These are phyloP conservation scores for Drosophila burlai DNA, from an alignment of 1,140 invertebrate genomes.

Conservation along the genomic window DNA sequence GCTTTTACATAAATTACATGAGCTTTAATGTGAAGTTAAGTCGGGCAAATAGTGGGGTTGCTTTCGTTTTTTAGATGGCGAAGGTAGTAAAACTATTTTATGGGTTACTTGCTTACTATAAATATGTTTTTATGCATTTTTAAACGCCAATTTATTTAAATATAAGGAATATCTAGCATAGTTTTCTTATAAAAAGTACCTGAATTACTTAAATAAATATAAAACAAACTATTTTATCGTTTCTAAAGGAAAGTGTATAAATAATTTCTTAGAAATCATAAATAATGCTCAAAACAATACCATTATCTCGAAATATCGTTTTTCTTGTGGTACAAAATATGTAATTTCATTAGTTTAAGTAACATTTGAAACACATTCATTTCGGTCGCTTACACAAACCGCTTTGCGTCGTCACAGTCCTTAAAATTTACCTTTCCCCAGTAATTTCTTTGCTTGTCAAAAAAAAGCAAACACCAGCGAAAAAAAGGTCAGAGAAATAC, in stretches of 20 bases:
- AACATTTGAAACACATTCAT: conserved; percentile 29
- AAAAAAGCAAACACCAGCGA: conserved; percentile 31
- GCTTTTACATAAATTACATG: neutral
- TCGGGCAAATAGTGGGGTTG: neutral
- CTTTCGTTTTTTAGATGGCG: neutral
- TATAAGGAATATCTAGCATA: no score
- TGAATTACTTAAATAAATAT: no score
- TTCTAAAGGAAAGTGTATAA: no score
- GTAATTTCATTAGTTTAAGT: conserved; percentile 46
- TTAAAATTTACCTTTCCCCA: conserved; percentile 40
- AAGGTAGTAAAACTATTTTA: neutral
- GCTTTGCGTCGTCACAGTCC: conserved; percentile 4
- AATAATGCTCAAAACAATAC: no score
- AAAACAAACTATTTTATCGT: no score
- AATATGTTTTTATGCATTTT: no score
- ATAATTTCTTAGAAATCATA: no score
- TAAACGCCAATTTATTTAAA: no score
- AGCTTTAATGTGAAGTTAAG: neutral
- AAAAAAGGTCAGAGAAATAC: conserved; percentile 24
- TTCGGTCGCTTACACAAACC: conserved; percentile 9
- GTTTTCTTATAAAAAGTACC: no score
- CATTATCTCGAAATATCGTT: no score
- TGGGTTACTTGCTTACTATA: neutral
- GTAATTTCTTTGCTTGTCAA: neutral
- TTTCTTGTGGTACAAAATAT: neutral